These are phyloP conservation scores for Lucilia cuprina DNA, from an alignment of 1,140 invertebrate genomes.

Conservation along the genomic window DNA sequence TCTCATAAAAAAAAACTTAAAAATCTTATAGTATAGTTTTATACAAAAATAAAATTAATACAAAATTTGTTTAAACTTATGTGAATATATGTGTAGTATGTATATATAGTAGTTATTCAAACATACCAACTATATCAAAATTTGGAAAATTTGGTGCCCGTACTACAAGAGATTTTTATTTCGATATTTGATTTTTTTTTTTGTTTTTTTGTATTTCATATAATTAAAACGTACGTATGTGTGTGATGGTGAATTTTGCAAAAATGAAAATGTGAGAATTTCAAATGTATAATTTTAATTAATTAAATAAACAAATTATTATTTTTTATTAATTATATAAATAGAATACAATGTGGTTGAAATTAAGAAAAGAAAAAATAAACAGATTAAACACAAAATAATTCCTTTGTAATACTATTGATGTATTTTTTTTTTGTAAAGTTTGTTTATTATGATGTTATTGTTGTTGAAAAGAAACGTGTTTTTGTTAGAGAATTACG, in stretches of 20 bases:
- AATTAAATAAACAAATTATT: neutral
- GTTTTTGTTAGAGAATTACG: neutral
- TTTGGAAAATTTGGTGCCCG: constrained; percentile 74
- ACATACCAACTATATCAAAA: constrained; percentile 75
- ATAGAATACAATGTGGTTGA: too few relatives aligned
- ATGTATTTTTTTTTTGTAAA: too few relatives aligned
- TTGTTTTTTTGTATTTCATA: neutral
- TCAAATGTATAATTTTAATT: neutral
- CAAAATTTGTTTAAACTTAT: constrained; percentile 8
- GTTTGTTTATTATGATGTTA: too few relatives aligned
- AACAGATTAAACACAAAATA: too few relatives aligned
- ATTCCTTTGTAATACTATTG: too few relatives aligned
- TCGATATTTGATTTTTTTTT: neutral
- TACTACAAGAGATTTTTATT: constrained; percentile 61
- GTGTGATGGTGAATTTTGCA: neutral
- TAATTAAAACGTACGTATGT: neutral
- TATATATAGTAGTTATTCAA: constrained; percentile 40
- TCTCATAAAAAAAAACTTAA: too few relatives aligned
- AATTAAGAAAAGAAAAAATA: too few relatives aligned
- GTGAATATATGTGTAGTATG: neutral
- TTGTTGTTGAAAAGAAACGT: too few relatives aligned
- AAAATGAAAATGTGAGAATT: constrained; percentile 2
- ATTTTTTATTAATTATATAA: neutral
- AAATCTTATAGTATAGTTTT: too few relatives aligned
- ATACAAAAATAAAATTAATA: neutral